Percentiles rank a stretch among this genome's conserved stretches.
Evolutionary conservation across 2,888 invertebrate species (phyloP).

Genomic region (Polydrusus tereticollis): DNA sequence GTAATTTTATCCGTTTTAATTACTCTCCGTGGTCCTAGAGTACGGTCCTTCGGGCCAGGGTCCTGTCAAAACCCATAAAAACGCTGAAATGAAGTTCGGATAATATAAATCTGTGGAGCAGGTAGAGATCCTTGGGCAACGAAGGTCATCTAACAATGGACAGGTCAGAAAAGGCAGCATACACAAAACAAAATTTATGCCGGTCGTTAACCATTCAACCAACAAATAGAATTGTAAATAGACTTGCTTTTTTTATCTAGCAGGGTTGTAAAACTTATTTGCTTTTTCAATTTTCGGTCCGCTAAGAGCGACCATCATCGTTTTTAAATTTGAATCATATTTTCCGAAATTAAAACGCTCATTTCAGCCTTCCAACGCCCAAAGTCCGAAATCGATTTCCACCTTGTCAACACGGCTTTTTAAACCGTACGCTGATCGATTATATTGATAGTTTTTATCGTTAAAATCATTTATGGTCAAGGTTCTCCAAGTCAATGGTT

Average conservation of each 20-base stretch:
- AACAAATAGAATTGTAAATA: slow-evolving; percentile 56
- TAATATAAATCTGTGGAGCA: slow-evolving; percentile 42
- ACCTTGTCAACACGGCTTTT: slow-evolving; percentile 8
- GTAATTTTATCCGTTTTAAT: slow-evolving; percentile 39
- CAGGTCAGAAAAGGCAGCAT: slow-evolving; percentile 48
- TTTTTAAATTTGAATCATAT: too few relatives aligned
- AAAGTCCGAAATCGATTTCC: slow-evolving; percentile 8
- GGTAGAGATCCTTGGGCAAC: slow-evolving; percentile 42
- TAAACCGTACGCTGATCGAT: slow-evolving; percentile 23
- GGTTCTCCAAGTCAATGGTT: slow-evolving; percentile 14
- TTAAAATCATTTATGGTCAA: slow-evolving; percentile 6
- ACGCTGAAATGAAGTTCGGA: slow-evolving; percentile 39
- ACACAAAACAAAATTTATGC: slow-evolving; percentile 57
- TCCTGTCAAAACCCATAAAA: slow-evolving; percentile 44
- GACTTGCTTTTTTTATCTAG: slow-evolving; percentile 51
- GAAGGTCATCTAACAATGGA: slow-evolving; percentile 37
- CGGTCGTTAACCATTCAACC: slow-evolving; percentile 58
- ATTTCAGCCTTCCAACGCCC: background rate
- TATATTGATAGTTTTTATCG: slow-evolving; percentile 24
- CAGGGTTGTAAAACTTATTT: slow-evolving; percentile 54
- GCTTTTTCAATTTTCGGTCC: slow-evolving; percentile 51
- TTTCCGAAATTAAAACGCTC: too few relatives aligned
- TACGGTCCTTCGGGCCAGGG: slow-evolving; percentile 23
- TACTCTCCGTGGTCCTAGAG: slow-evolving; percentile 21
- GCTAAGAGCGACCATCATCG: too few relatives aligned